Evolutionary conservation across 2,113 vertebrate species (phyloP), one percentile per base, ranked within the genome.

Genomic region (Cairina moschata): DNA sequence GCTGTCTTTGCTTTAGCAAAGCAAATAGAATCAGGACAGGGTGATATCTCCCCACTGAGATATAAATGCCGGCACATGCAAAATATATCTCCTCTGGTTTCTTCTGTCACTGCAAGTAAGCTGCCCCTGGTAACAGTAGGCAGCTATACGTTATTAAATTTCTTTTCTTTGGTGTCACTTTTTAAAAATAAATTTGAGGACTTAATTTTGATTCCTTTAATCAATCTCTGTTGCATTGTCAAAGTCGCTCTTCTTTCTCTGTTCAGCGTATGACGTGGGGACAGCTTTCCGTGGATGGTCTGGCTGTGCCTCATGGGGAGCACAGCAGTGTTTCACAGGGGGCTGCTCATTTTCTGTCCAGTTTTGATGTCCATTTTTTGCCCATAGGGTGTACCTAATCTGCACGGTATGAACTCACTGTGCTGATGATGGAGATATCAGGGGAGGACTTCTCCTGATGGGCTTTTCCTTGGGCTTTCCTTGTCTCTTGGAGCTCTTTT

Each of bases 361-460:
- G 8, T 40, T 31, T 11, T 42, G 74, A 14, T 0, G 1, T 26
- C 23, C 34, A 9, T 4, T 13, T 52, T 52, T 52, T 25, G 50
- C 25, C 11, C 40, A 13, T 0, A 1, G 38, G 20, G 2, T 8
- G 42, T 34, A 5, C 11, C 34, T 65, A 11, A 17, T 21, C 44
- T 46, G 54, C 26, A 38, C 34, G 20, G 46, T 14, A 46, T 2
- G 1, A 44, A 8, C 38, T 48, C 3, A 0, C 48, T 46, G 65
- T 0, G 3, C 0, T 15, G 21, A 1, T 5, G 28, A 56, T 40
- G 20, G 29, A 58, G 29, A 44, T 21, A 26, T 5, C 66, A 42
- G 40, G 11, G 36, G 11, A 79, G 21, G 8, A 34, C 34, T 86
- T 50, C 52, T 63, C 22, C 38, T 1, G 1, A 15, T 4, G 1